These are phyloP conservation scores for Sussaba pulchella DNA, from an alignment of 2,888 invertebrate species.

Conservation along the genomic window DNA sequence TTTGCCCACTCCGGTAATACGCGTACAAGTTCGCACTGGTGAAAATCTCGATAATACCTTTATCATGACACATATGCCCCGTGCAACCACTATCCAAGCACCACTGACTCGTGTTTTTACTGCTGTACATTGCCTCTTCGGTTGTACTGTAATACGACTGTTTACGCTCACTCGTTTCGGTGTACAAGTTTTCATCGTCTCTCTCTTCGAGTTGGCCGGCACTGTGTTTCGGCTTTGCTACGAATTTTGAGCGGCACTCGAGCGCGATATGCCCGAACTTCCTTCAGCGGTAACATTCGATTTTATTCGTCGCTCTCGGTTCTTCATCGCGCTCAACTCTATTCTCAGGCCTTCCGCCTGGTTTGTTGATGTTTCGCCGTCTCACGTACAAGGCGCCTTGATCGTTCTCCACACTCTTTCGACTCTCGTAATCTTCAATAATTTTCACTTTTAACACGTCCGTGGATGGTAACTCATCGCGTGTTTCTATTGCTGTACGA, in stretches of 20 bases:
- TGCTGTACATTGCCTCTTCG: conserved; percentile 39
- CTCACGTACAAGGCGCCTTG: conserved; percentile 44
- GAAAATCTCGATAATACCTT: not conserved
- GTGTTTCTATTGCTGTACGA: not conserved
- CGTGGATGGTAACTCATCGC: conserved; percentile 1
- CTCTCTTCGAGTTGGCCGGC: conserved; percentile 25
- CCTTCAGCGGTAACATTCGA: conserved; percentile 38
- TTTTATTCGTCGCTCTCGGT: conserved; percentile 4
- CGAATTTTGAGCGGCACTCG: conserved; percentile 30
- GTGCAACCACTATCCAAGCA: conserved; percentile 47
- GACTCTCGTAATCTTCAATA: not conserved
- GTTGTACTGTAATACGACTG: conserved; percentile 21
- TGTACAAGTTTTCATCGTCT: not conserved
- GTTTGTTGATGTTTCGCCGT: conserved; percentile 1
- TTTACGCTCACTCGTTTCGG: not conserved
- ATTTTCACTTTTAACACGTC: conserved; percentile 5
- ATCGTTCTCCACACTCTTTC: not conserved
- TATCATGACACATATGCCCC: not conserved
- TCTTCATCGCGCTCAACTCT: not conserved
- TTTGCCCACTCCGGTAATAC: conserved; percentile 52
- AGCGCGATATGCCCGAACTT: conserved; percentile 38
- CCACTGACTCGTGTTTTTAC: conserved; percentile 9
- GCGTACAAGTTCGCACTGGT: not conserved
- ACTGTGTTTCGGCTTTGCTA: conserved; percentile 24
- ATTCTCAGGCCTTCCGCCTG: not conserved